phyloP scores from a whole-genome alignment of 2,888 invertebrate species.

The Nemotelus nigrinus region DNA sequence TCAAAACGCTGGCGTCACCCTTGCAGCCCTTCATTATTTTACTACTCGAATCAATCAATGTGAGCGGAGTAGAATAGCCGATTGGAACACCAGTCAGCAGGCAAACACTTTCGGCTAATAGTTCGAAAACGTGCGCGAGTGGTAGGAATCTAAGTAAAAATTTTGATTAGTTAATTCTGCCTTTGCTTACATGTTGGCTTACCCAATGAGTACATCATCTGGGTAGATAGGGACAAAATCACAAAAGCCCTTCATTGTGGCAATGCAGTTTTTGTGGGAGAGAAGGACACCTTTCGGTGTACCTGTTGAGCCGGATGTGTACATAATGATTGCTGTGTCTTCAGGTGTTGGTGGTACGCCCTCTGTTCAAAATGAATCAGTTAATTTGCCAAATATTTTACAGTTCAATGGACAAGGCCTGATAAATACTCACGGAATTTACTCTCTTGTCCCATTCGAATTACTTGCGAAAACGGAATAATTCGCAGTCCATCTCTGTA shows the following conservation, averaged over 20 bases:
- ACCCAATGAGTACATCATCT: constrained; percentile 85
- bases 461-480: constrained; percentile 78
- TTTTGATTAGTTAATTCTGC: neutral
- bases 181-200: constrained; percentile 44
- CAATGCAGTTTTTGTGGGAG: constrained; percentile 83
- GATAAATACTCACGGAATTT: constrained; percentile 63
- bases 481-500: constrained; percentile 79
- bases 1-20: constrained; percentile 91
- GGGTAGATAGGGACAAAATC: constrained; percentile 77
- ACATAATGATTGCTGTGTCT: constrained; percentile 97
- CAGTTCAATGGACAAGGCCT: too few relatives aligned
- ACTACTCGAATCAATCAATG: constrained; percentile 90
- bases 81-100: constrained; percentile 88
- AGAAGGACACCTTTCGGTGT: constrained; percentile 90
- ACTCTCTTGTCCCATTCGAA: constrained; percentile 69
- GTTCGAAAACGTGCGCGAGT: constrained; percentile 95
- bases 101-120: constrained; percentile 89
- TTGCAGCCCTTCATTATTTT: constrained; percentile 95
- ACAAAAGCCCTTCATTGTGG: constrained; percentile 82
- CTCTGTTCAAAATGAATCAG: constrained; percentile 64
- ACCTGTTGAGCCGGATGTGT: constrained; percentile 97
- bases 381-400: too few relatives aligned
- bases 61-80: constrained; percentile 95
- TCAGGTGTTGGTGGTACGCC: constrained; percentile 71
- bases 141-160: constrained; percentile 79